Percentiles rank a stretch among this genome's conserved stretches.
Evolutionary conservation across 2,888 invertebrate species (phyloP).

Genomic region (Stictocephala bisonia): DNA sequence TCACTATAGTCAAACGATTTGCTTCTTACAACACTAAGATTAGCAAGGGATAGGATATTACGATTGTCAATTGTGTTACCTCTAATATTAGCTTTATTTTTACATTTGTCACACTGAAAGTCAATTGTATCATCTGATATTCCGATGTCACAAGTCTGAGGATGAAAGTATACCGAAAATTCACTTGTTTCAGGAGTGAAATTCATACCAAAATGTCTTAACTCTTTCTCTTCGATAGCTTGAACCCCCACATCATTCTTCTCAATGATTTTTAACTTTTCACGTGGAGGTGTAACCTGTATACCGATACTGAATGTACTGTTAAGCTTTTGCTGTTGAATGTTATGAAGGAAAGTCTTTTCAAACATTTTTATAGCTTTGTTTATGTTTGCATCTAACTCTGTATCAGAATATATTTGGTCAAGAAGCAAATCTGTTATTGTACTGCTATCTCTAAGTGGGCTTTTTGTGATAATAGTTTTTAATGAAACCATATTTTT

Average conservation of each 20-base stretch:
- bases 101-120: slow-evolving; percentile 64
- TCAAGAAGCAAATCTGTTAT: slow-evolving; percentile 64
- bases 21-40: slow-evolving; percentile 67
- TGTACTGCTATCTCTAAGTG: slow-evolving; percentile 60
- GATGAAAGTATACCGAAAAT: slow-evolving; percentile 63
- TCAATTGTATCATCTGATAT: slow-evolving; percentile 67
- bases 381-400: slow-evolving; percentile 60
- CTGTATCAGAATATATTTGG: slow-evolving; percentile 58
- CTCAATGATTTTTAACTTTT: slow-evolving; percentile 44
- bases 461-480: slow-evolving; percentile 61
- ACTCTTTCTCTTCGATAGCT: slow-evolving; percentile 55
- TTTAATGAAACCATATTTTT: slow-evolving; percentile 62
- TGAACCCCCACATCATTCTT: slow-evolving; percentile 57
- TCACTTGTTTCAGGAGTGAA: slow-evolving; percentile 64
- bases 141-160: slow-evolving; percentile 66
- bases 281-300: slow-evolving; percentile 22
- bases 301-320: slow-evolving; percentile 32
- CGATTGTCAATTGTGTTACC: background rate
- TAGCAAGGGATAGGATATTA: slow-evolving; percentile 65
- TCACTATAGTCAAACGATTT: slow-evolving; percentile 73
- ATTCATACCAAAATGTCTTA: slow-evolving; percentile 63
- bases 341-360: slow-evolving; percentile 43
- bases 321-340: slow-evolving; percentile 19
- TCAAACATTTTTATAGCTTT: slow-evolving; percentile 58
- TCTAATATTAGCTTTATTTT: background rate